phyloP scores from a whole-genome alignment of 1,140 invertebrate genomes.

The Amphibalanus amphitrite region DNA sequence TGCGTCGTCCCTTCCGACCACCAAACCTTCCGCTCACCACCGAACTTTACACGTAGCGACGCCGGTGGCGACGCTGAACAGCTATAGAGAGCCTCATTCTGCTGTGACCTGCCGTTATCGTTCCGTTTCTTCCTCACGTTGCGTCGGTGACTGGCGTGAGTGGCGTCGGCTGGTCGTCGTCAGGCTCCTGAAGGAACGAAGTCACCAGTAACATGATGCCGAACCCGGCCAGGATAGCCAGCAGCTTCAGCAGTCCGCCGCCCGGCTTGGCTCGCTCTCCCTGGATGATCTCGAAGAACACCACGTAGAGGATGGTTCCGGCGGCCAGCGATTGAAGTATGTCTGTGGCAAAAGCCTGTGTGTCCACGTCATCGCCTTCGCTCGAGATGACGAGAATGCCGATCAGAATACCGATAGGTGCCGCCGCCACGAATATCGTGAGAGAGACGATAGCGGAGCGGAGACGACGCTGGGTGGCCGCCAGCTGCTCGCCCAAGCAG shows the following conservation, averaged over 20 bases:
- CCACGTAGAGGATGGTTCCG: slow-evolving; percentile 71
- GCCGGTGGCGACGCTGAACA: too few relatives aligned
- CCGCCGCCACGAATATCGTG: slow-evolving; percentile 12
- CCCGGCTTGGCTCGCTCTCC: slow-evolving; percentile 44
- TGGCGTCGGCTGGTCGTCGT: too few relatives aligned
- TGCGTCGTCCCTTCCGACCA: too few relatives aligned
- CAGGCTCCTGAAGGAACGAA: too few relatives aligned
- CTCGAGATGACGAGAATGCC: slow-evolving; percentile 6
- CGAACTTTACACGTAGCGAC: too few relatives aligned
- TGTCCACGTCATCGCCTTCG: not conserved
- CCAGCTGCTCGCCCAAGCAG: slow-evolving; percentile 27
- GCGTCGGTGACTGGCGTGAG: too few relatives aligned
- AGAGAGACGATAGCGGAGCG: not conserved
- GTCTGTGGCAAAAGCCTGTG: slow-evolving; percentile 33
- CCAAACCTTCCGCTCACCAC: too few relatives aligned
- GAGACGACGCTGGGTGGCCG: not conserved
- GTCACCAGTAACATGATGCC: slow-evolving; percentile 41
- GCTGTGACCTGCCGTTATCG: too few relatives aligned
- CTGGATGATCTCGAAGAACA: slow-evolving; percentile 77
- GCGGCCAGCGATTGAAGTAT: slow-evolving; percentile 66
- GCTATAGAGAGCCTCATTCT: too few relatives aligned
- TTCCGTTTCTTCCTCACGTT: too few relatives aligned
- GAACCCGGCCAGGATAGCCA: slow-evolving; percentile 53
- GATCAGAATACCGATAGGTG: slow-evolving; percentile 10
- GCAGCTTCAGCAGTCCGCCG: slow-evolving; percentile 46